Evolutionary conservation across 2,797 vertebrate species (phyloP), one percentile per base, ranked within the genome.

Genomic region (Clarias platycephalus): DNA sequence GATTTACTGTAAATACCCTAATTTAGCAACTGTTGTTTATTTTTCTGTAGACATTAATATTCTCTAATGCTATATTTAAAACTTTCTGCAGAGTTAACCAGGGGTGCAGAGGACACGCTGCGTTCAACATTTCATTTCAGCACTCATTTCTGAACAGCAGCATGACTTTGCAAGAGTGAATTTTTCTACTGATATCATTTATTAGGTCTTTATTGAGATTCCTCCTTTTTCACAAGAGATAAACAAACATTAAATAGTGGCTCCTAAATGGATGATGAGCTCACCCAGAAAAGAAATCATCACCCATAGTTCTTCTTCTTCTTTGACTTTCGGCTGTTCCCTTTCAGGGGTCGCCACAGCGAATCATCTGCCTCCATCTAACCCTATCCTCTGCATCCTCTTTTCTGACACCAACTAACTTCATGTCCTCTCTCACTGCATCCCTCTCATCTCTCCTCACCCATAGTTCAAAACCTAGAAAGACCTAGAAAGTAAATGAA

Each of bases 111-210:
- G 63, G 63, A 70, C 37, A 85, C 2, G 67, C 87, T 87, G 86
- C 76, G 84, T 87, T 88, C 87, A 64, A 70, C 86, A 85, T 70
- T 40, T 64, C 49, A 80, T 89, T 92, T 93, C 92, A 93, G 91
- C 91, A 92, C 93, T 88, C 87, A 62, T 85, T 89, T 18, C 87
- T 92, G 92, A 93, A 94, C 93, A 93, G 92, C 90, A 91, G 85
- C 90, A 70, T 57, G 80, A 70, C 86, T 75, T 89, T 91, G 91
- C 89, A 84, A 74, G 75, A 87, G 81, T 74, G 80, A 86, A 88
- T 79, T 64, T 90, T 60, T 7, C 87, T 88, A 84, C 60, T 83
- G 22, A 53, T 60, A 53, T 66, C 12, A 37, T 34, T 62, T 67
- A n/a, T 13, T 79, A 28, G n/a, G 8, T 44, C 5, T 71, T 68